Conservation (phyloP, 2,797 vertebrate genomes). For the Kryptopterus vitreolus region DNA sequence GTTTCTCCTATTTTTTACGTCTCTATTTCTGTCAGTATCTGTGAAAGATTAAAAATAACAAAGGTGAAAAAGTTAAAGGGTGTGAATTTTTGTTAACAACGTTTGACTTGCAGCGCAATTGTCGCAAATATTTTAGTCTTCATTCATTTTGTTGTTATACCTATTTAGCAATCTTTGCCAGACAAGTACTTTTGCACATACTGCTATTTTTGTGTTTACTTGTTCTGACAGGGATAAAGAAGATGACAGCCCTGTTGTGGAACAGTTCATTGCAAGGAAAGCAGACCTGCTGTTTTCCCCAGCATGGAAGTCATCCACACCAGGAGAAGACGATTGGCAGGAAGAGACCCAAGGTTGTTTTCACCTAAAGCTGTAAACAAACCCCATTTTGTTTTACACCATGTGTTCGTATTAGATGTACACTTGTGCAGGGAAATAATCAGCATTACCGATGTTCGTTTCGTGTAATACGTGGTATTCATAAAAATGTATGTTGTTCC, state of each 20-base stretch:
- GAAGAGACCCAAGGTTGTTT: slow-evolving; percentile 77
- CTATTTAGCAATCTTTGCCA: neutral
- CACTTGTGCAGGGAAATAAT: neutral
- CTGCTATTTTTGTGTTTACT: slow-evolving; percentile 4
- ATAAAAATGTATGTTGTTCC: neutral
- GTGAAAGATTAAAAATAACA: no score
- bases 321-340: slow-evolving; percentile 66
- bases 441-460: neutral
- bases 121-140: neutral
- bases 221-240: slow-evolving; percentile 71
- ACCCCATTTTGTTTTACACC: neutral
- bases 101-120: neutral
- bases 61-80: no score
- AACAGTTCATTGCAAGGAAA: slow-evolving; percentile 92
- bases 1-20: no score
- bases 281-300: slow-evolving; percentile 90
- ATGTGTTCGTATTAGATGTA: neutral
- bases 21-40: neutral
- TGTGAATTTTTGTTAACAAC: no score
- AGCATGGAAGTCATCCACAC: slow-evolving; percentile 80
- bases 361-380: neutral
- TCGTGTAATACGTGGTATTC: neutral
- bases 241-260: slow-evolving; percentile 76
- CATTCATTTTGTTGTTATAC: neutral
- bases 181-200: neutral